These are phyloP conservation scores for Miltochrista miniata DNA, from an alignment of 2,888 invertebrate species.

Conservation along the genomic window DNA sequence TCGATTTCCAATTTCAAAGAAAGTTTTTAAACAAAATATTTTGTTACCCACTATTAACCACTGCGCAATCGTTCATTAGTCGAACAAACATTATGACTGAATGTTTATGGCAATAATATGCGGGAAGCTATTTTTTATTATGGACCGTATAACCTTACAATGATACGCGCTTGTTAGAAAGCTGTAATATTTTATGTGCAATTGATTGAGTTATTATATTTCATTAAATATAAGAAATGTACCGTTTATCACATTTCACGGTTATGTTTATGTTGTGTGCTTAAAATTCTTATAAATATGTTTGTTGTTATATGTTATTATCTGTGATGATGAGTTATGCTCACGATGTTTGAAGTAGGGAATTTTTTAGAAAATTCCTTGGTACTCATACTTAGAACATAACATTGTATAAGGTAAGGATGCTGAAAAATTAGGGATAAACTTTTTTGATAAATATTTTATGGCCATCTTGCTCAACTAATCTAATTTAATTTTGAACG, in stretches of 20 bases:
- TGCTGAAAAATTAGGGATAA: no score
- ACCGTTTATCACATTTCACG: constrained; percentile 20
- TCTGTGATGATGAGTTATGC: neutral
- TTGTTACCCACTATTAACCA: no score
- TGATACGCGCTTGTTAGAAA: constrained; percentile 14
- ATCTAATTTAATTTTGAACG: no score
- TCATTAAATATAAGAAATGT: constrained; percentile 18
- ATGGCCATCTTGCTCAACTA: no score
- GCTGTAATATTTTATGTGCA: constrained; percentile 17
- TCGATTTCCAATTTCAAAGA: no score
- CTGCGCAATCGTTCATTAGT: neutral
- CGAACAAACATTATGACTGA: neutral
- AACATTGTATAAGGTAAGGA: no score
- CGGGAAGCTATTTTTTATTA: constrained; percentile 12
- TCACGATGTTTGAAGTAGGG: constrained; percentile 4
- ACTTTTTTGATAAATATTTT: no score
- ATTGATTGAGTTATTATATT: constrained; percentile 27
- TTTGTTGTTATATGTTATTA: neutral
- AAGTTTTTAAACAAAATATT: no score
- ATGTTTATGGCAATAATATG: neutral
- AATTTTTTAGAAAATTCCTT: neutral
- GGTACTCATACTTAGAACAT: no score
- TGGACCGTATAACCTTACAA: constrained; percentile 9
- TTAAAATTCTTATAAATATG: neutral
- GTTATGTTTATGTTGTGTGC: neutral